These are phyloP conservation scores for Cardinalis cardinalis DNA, from an alignment of 2,113 vertebrate species.

Conservation along the genomic window DNA sequence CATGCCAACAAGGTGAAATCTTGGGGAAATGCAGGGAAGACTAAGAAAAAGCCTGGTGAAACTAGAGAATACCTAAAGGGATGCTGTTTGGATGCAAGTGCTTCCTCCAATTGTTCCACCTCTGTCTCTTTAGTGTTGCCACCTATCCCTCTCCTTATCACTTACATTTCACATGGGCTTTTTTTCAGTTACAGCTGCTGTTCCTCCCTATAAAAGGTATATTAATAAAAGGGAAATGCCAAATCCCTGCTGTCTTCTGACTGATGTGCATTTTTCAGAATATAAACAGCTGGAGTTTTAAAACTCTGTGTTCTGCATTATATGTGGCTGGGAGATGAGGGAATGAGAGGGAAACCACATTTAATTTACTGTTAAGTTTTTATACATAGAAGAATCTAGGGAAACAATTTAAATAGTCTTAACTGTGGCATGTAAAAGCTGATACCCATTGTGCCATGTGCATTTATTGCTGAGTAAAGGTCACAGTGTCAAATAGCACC, in stretches of 20 bases:
- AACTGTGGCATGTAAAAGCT: not conserved
- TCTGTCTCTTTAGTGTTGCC: not conserved
- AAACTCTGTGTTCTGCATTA: not conserved
- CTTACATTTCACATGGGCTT: not conserved
- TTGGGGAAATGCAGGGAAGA: not conserved
- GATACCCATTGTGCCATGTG: not conserved
- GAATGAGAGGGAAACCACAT: not conserved
- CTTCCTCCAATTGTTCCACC: not conserved
- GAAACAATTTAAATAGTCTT: not conserved
- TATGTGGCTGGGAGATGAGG: not conserved
- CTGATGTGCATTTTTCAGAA: not conserved
- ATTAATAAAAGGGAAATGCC: not conserved
- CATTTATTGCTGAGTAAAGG: not conserved
- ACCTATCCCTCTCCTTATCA: not conserved
- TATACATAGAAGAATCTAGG: not conserved
- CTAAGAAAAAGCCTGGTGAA: not conserved
- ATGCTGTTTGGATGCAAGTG: not conserved
- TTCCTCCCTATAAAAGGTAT: not conserved
- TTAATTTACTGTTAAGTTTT: not conserved
- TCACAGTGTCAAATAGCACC: not conserved
- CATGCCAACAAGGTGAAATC: not conserved
- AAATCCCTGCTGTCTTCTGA: not conserved
- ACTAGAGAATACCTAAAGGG: conserved; percentile 22
- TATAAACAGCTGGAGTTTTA: not conserved
- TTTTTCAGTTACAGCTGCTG: not conserved